Evolutionary conservation across 2,888 invertebrate genomes (phyloP).

Genomic region (Rosalia funebris): DNA sequence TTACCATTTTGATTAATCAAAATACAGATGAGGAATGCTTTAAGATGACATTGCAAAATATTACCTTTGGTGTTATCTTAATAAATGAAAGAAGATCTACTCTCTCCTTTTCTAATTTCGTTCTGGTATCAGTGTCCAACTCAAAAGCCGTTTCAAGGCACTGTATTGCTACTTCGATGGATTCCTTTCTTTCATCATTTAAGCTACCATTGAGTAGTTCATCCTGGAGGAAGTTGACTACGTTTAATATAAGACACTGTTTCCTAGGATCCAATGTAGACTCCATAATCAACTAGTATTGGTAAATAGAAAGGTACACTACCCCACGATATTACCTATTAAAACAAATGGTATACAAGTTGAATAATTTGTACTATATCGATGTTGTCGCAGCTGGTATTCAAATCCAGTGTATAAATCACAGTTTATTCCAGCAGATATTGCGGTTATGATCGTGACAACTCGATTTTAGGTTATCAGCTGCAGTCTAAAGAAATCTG

Average conservation of each 20-base stretch:
- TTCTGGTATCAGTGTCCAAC: constrained; percentile 62
- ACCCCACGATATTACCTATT: not conserved
- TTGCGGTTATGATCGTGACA: constrained; percentile 14
- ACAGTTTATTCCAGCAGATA: constrained; percentile 14
- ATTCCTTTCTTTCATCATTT: constrained; percentile 69
- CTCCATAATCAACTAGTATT: constrained; percentile 32
- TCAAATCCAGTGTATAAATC: constrained; percentile 21
- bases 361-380: constrained; percentile 9
- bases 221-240: constrained; percentile 56
- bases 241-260: constrained; percentile 50
- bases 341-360: too few relatives aligned
- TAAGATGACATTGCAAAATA: too few relatives aligned
- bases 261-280: constrained; percentile 34
- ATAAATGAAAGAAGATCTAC: constrained; percentile 44
- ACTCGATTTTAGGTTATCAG: constrained; percentile 19
- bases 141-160: constrained; percentile 93
- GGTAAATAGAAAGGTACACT: not conserved
- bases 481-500: too few relatives aligned
- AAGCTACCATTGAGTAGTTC: constrained; percentile 52
- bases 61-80: constrained; percentile 32
- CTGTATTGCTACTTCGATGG: constrained; percentile 93
- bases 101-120: constrained; percentile 39
- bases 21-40: too few relatives aligned
- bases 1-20: not conserved
- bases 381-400: too few relatives aligned